These are phyloP conservation scores for Monochamus saltuarius DNA, from an alignment of 1,140 invertebrate species.

Conservation along the genomic window DNA sequence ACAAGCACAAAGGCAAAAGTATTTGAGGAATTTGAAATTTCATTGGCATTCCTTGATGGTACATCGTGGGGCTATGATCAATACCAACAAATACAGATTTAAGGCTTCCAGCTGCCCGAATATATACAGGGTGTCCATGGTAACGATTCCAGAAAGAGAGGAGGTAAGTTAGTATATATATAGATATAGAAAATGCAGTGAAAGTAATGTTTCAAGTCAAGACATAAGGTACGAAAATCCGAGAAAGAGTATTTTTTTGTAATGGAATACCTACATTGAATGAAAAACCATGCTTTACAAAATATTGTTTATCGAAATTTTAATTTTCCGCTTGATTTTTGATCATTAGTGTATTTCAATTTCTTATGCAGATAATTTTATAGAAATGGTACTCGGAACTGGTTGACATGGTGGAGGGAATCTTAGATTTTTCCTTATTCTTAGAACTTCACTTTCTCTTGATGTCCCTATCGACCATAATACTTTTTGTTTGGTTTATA, in stretches of 20 bases:
- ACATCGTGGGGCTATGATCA: slow-evolving; percentile 73
- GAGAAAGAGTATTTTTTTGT: too few relatives aligned
- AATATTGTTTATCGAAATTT: too few relatives aligned
- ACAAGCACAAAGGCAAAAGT: slow-evolving; percentile 58
- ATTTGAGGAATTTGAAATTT: slow-evolving; percentile 72
- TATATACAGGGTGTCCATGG: slow-evolving; percentile 88
- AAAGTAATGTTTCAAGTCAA: too few relatives aligned
- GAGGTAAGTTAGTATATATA: slow-evolving; percentile 54
- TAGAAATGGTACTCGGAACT: slow-evolving; percentile 78
- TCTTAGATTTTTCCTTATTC: slow-evolving; percentile 81
- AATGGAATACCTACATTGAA: too few relatives aligned
- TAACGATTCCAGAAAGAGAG: slow-evolving; percentile 76
- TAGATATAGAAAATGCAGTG: too few relatives aligned
- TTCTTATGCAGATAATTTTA: slow-evolving; percentile 35
- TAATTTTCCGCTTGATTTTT: too few relatives aligned
- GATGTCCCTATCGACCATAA: slow-evolving; percentile 78
- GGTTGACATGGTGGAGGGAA: slow-evolving; percentile 68
- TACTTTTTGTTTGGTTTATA: slow-evolving; percentile 87
- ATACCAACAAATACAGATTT: slow-evolving; percentile 76
- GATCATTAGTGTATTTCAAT: too few relatives aligned
- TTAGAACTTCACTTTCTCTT: slow-evolving; percentile 76
- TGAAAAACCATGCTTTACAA: too few relatives aligned
- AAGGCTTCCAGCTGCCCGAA: slow-evolving; percentile 86
- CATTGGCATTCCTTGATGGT: slow-evolving; percentile 81
- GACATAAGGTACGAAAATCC: too few relatives aligned